phyloP scores from a whole-genome alignment of 2,888 invertebrate species.

The Hirtodrosophila duncani region DNA sequence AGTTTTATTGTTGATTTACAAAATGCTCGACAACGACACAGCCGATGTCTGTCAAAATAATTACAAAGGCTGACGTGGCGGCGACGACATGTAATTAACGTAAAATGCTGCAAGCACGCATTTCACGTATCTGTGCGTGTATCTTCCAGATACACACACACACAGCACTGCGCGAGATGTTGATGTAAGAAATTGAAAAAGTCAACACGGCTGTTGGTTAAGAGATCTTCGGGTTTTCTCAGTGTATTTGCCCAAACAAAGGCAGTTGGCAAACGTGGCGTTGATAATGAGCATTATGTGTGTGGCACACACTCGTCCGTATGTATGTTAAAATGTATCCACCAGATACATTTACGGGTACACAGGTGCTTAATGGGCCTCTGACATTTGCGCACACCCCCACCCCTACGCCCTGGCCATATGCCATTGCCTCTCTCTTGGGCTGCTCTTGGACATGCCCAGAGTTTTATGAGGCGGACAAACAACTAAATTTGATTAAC shows the following conservation, averaged over 20 bases:
- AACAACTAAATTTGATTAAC: constrained; percentile 64
- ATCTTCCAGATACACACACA: constrained; percentile 35
- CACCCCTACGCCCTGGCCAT: not conserved
- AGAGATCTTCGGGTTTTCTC: too few relatives aligned
- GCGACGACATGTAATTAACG: constrained; percentile 64
- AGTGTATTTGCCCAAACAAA: too few relatives aligned
- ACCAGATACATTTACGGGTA: constrained; percentile 35
- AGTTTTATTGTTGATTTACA: constrained; percentile 40
- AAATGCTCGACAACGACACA: constrained; percentile 49
- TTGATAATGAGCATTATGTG: constrained; percentile 45
- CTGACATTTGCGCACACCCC: constrained; percentile 5
- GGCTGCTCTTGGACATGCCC: constrained; percentile 27
- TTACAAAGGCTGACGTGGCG: constrained; percentile 54
- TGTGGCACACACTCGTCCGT: too few relatives aligned
- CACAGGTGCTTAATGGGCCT: constrained; percentile 58
- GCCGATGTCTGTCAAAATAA: constrained; percentile 60
- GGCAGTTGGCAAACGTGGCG: constrained; percentile 25
- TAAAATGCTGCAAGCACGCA: constrained; percentile 47
- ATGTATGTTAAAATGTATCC: constrained; percentile 50
- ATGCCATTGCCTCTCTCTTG: constrained; percentile 8
- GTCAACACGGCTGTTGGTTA: too few relatives aligned
- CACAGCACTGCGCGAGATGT: too few relatives aligned
- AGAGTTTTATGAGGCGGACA: constrained; percentile 32
- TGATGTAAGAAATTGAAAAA: too few relatives aligned
- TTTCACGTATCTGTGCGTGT: constrained; percentile 11